Base-by-base conservation (phyloP, 92 coral and sea anemone species). In the Bergia puertoricense region DNA sequence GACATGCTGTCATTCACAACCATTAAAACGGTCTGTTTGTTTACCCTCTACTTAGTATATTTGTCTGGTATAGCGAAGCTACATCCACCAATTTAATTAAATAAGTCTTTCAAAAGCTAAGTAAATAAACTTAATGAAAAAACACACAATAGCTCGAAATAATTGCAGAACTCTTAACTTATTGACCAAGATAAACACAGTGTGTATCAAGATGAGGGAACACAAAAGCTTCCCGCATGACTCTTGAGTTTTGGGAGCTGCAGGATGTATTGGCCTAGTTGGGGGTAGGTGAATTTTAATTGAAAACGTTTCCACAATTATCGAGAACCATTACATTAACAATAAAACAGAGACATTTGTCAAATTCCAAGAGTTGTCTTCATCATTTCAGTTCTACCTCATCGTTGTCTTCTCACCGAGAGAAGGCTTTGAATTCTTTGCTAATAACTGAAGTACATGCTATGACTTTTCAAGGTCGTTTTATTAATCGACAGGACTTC, bases 51-150 rank as follows among this genome's bases (percentile, higher is more conserved):
- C 87, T 69, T 71, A 71, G 87, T 84, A 71, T 84, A 71, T 84
- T 84, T 71, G 67, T 84, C 79, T 48, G 87, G 45, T 67, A 71
- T 38, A 72, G 23, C 65, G 87, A 71, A 84, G 78, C 87, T 38
- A 84, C 85, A 74, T 85, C 88, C 80, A 86, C 91, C 91, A 92
- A 80, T 92, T 95, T 95, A 93, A 95, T 95, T 95, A 95, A 93
- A 92, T 93, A 91, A 93, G 96, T 86, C 90, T 90, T 86, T 93
- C 88, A 77, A 88, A 92, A 93, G 92, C 93, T 94, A 95, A 91
- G 97, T 97, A 95, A 97, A 97, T 94, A 97, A 96, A 92, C 93
- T 88, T 94, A 94, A 95, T 92, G 97, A 92, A 92, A 93, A 94
- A 97, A 90, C 95, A 89, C 90, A 92, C 96, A 92, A 94, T 85